Evolutionary conservation across 2,113 vertebrate species (phyloP), one percentile per base, ranked within the genome.

Genomic region (Nibea albiflora): DNA sequence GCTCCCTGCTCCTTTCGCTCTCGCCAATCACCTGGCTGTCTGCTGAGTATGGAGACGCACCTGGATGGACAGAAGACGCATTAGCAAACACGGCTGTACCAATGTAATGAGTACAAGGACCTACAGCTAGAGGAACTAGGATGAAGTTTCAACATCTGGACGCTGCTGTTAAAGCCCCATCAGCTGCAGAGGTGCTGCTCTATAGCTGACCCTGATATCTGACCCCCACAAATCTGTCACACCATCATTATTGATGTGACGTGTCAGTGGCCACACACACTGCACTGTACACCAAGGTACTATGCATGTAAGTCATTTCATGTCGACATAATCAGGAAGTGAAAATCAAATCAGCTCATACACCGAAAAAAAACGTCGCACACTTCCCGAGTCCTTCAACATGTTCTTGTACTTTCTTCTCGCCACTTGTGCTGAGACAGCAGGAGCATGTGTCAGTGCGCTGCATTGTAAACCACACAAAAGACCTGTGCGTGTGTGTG

Each of bases 1-100:
- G 98, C 52, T 99, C 98, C 0, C 97, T 96, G 7, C 96, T 96
- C 0, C 96, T 96, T 0, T 95, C 94, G 0, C 94, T 96, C 20
- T 98, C 97, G 66, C 95, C 85, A 28, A 83, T 93, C 81, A 64
- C 47, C 1, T 97, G 97, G 87, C 90, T 92, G 17, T 99, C 97
- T 11, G 79, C 76, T n/a, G 96, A 95, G 83, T 95, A 95, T 1
- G 96, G 94, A 69, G 96, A 96, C 11, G 83, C 63, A 81, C 90
- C 96, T 98, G 87, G 5, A 76, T 2, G 10, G 2, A 77, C 77
- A 92, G 93, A 89, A 26, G 0, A 12, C 8, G 70, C 58, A 71
- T 74, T 62, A 76, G 58, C 20, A 70, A 78, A 70, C 11, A 50
- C 28, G 26, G 19, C 3, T 17, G 16, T 2, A 56, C 10, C 12